Evolutionary conservation across 2,113 vertebrate species (phyloP).

Genomic region (Psophia crepitans): DNA sequence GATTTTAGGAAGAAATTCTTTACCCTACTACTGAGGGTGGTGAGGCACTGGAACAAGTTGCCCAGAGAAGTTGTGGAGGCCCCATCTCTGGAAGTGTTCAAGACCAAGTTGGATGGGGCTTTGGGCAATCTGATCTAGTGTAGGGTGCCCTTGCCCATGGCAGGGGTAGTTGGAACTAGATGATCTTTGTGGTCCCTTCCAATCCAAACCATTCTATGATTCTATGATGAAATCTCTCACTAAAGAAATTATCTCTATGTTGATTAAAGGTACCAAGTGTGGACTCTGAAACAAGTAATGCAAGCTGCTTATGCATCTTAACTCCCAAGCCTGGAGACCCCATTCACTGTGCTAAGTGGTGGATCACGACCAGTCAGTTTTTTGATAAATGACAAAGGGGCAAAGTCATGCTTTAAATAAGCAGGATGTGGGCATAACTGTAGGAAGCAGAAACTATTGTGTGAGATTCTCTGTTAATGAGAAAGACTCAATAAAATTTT

Average conservation of each 20-base stretch:
- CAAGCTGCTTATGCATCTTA: background rate
- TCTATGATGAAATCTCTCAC: background rate
- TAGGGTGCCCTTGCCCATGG: too few species aligned
- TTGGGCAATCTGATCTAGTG: too few species aligned
- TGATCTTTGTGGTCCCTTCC: too few species aligned
- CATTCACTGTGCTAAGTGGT: background rate
- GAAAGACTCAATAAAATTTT: background rate
- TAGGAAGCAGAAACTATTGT: background rate
- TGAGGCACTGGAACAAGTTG: too few species aligned
- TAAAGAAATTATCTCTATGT: background rate
- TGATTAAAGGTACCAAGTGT: background rate
- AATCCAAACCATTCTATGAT: too few species aligned
- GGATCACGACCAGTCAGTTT: background rate
- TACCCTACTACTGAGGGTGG: too few species aligned
- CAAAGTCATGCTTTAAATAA: background rate
- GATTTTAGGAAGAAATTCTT: too few species aligned
- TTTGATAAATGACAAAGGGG: background rate
- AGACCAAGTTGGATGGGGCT: too few species aligned
- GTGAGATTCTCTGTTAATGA: background rate
- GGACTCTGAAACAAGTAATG: background rate
- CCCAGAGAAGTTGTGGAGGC: too few species aligned
- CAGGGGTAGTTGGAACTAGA: too few species aligned
- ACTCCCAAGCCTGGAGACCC: background rate
- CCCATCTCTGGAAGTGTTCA: too few species aligned
- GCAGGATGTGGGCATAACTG: background rate